Evolutionary conservation across 1,140 invertebrate species (phyloP).

Genomic region (Macrobrachium nipponense): DNA sequence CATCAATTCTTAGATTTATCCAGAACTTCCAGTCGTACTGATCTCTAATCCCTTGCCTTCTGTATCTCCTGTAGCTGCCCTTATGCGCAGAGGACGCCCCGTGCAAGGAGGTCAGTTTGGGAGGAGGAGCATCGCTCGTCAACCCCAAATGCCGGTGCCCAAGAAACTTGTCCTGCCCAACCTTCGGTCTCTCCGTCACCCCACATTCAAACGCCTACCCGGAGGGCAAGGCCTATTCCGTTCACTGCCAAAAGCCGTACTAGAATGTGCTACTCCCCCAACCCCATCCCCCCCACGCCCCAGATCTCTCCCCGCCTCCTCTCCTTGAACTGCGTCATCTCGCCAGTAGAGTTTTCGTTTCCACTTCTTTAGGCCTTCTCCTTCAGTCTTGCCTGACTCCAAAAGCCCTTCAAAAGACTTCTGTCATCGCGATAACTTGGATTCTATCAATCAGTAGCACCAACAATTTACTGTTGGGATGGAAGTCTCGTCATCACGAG

Average conservation of each 20-base stretch:
- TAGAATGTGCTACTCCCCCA: neutral
- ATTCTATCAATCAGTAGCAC: too few relatives aligned
- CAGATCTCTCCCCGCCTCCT: neutral
- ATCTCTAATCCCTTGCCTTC: neutral
- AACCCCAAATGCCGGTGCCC: conserved; percentile 45
- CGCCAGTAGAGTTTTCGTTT: neutral
- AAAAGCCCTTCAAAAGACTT: too few relatives aligned
- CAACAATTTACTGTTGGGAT: too few relatives aligned
- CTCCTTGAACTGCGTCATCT: too few relatives aligned
- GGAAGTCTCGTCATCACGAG: too few relatives aligned
- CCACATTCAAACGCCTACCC: conserved; percentile 48
- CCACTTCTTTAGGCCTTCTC: neutral
- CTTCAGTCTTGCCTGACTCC: too few relatives aligned
- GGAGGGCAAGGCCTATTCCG: conserved; percentile 44
- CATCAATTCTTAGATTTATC: too few relatives aligned
- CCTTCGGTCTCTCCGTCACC: conserved; percentile 23
- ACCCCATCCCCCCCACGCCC: too few relatives aligned
- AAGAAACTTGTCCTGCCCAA: conserved; percentile 21
- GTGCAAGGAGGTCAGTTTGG: conserved; percentile 50
- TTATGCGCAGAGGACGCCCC: conserved; percentile 29
- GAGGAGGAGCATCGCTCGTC: conserved; percentile 25
- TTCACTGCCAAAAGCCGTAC: conserved; percentile 36
- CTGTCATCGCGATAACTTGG: too few relatives aligned
- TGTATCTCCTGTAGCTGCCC: conserved; percentile 18
- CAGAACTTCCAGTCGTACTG: neutral